A percentile compares a stretch with the other conserved stretches of the same genome.
These are phyloP conservation scores for Falco columbarius DNA, from an alignment of 2,797 vertebrate species.

Conservation along the genomic window DNA sequence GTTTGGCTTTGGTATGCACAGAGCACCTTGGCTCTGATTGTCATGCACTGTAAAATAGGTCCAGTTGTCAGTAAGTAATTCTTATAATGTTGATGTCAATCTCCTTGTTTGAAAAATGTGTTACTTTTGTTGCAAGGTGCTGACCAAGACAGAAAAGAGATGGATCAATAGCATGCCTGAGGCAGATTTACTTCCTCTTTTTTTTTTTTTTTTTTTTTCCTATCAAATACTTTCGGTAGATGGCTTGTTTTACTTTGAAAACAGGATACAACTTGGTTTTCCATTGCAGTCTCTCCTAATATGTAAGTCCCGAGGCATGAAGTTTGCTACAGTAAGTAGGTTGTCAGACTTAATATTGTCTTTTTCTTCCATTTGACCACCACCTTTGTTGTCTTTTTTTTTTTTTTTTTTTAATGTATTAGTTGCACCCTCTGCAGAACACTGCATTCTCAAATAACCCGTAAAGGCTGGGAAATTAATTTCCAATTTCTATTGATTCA, in stretches of 20 bases:
- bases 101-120: not conserved
- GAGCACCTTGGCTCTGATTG: not conserved
- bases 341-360: not conserved
- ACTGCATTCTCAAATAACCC: not conserved
- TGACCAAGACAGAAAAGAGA: not conserved
- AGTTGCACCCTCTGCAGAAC: not conserved
- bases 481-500: not conserved
- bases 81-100: accelerated
- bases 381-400: not conserved
- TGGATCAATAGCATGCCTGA: not conserved
- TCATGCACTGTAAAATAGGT: not conserved
- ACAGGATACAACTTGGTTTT: not conserved
- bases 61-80: not conserved
- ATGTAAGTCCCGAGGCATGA: not conserved
- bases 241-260: not conserved
- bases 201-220: not conserved
- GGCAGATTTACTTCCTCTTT: not conserved
- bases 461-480: not conserved
- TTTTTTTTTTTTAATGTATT: not conserved
- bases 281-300: not conserved
- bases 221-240: not conserved
- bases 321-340: not conserved
- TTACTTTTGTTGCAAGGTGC: not conserved
- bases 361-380: not conserved
- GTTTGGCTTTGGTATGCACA: not conserved